phyloP scores from a whole-genome alignment of 37 sponge, comb jelly and placozoan genomes.

The Amphimedon queenslandica region DNA sequence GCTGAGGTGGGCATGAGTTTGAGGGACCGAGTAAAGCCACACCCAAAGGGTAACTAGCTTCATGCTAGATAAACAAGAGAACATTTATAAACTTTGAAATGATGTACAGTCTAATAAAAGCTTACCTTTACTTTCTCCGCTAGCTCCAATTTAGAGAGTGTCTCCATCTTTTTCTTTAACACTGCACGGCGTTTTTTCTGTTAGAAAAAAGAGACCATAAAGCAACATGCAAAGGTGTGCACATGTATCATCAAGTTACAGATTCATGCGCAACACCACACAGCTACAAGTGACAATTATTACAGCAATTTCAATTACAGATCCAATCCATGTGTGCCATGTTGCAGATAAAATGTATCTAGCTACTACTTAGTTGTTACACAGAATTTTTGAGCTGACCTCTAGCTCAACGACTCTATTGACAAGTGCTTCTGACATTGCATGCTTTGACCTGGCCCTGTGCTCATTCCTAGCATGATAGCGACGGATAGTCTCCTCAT shows the following conservation, averaged over 20 bases:
- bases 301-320: too few species aligned
- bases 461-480: slow-evolving; percentile 62
- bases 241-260: too few species aligned
- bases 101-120: background rate
- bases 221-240: too few species aligned
- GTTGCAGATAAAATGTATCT: too few species aligned
- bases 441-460: slow-evolving; percentile 18
- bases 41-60: background rate
- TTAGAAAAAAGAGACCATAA: background rate
- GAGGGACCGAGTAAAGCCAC: background rate
- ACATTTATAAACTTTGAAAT: background rate
- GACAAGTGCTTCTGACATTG: slow-evolving; percentile 59
- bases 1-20: background rate
- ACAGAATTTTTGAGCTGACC: slow-evolving; percentile 32
- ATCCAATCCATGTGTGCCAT: too few species aligned
- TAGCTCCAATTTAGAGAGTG: slow-evolving; percentile 44
- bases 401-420: slow-evolving; percentile 72
- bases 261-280: too few species aligned
- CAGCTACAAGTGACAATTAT: too few species aligned
- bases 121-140: slow-evolving; percentile 66
- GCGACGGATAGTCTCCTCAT: slow-evolving; percentile 65
- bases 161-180: slow-evolving; percentile 50
- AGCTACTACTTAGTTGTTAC: too few species aligned
- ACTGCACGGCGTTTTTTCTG: slow-evolving; percentile 50
- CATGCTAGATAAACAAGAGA: background rate